phyloP scores from a whole-genome alignment of 2,888 invertebrate species.

The Galeruca laticollis region DNA sequence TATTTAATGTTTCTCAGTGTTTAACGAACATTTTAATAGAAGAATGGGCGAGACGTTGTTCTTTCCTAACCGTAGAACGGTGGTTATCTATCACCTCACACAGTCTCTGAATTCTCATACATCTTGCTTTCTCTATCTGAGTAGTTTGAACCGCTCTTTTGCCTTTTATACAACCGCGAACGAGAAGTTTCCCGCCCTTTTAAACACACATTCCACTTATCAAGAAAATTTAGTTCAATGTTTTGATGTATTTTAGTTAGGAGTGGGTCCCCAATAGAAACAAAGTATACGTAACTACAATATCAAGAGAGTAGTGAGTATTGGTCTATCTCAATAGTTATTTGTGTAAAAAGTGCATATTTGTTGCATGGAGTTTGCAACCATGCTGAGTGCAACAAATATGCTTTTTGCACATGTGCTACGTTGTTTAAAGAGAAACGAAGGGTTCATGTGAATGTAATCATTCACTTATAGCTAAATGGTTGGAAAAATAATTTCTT shows the following conservation, averaged over 20 bases:
- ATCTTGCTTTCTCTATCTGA: slow-evolving; percentile 49
- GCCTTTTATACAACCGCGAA: slow-evolving; percentile 38
- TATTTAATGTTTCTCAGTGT: background rate
- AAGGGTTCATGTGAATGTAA: no score
- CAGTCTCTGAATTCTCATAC: slow-evolving; percentile 55
- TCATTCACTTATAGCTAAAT: no score
- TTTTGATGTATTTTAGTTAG: background rate
- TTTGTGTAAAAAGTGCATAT: no score
- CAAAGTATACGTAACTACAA: no score
- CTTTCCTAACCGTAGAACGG: slow-evolving; percentile 49
- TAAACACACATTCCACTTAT: slow-evolving; percentile 19
- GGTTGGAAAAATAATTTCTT: no score
- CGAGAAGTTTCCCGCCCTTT: slow-evolving; percentile 21
- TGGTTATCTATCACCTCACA: slow-evolving; percentile 62
- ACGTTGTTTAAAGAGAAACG: no score
- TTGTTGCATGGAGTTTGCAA: no score
- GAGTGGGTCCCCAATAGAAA: no score
- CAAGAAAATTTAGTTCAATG: slow-evolving; percentile 6
- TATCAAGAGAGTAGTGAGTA: no score
- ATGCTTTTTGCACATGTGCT: no score
- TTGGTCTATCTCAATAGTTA: no score
- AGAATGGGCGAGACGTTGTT: slow-evolving; percentile 20
- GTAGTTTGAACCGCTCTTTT: slow-evolving; percentile 41
- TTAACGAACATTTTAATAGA: slow-evolving; percentile 3
- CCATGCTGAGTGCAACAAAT: no score